Conservation (phyloP, 2,888 invertebrate genomes). For the Leptopilina syphax region DNA sequence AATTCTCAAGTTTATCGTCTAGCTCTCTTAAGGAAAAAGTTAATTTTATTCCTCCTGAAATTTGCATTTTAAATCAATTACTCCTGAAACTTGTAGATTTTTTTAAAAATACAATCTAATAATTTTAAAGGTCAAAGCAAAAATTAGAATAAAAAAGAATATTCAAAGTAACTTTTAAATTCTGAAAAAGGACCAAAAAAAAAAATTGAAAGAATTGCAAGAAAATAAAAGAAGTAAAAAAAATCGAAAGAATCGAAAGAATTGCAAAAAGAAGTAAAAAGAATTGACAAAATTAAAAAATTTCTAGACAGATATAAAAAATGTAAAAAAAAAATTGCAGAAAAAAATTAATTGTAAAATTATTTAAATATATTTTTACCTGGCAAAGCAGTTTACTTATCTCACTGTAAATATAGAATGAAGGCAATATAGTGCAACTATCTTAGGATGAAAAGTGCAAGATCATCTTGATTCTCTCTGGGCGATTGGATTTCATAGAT, state of each 20-base stretch:
- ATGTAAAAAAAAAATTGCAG: no score
- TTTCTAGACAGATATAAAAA: no score
- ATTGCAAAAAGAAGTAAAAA: no score
- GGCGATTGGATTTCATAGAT: slow-evolving; percentile 24
- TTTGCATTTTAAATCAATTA: slow-evolving; percentile 25
- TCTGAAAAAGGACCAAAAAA: not conserved
- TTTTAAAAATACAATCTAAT: not conserved
- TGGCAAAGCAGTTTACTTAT: slow-evolving; percentile 2
- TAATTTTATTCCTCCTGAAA: slow-evolving; percentile 15
- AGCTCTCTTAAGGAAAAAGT: not conserved
- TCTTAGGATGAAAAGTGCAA: slow-evolving; percentile 13
- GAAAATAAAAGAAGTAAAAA: no score
- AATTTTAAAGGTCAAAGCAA: not conserved
- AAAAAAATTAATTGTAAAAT: no score
- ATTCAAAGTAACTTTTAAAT: not conserved
- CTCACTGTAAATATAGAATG: not conserved
- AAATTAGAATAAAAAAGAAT: not conserved
- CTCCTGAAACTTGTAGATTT: not conserved
- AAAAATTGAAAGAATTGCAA: no score
- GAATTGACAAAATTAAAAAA: no score
- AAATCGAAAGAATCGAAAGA: no score
- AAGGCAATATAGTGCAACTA: not conserved
- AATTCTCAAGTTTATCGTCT: slow-evolving; percentile 12
- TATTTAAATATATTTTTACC: not conserved
- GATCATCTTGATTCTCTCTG: not conserved